phyloP scores from a whole-genome alignment of 2,888 invertebrate species.

The Tachina lurida region DNA sequence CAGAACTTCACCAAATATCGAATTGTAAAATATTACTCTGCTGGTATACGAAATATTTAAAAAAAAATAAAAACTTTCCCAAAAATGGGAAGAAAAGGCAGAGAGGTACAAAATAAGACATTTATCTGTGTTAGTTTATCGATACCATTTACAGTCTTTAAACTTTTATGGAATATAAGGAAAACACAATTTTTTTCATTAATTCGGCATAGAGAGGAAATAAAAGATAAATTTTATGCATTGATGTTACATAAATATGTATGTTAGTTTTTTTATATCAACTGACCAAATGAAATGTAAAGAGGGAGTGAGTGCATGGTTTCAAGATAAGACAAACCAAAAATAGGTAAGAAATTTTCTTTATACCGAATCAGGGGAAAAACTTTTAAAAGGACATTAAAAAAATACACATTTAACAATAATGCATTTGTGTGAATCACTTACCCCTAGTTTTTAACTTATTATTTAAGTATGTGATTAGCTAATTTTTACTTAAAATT shows the following conservation, averaged over 20 bases:
- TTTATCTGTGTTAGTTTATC: not conserved
- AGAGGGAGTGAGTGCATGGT: too few species aligned
- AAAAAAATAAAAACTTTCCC: conserved; percentile 41
- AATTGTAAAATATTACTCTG: conserved; percentile 61
- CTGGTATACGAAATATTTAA: conserved; percentile 49
- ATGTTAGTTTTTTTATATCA: not conserved
- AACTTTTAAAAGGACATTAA: too few species aligned
- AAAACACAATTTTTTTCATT: conserved; percentile 44
- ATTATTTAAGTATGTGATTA: too few species aligned
- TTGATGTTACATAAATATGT: not conserved
- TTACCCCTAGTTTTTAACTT: too few species aligned
- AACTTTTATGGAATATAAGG: conserved; percentile 34
- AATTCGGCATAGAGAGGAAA: conserved; percentile 32
- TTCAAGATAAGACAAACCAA: not conserved
- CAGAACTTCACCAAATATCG: conserved; percentile 45
- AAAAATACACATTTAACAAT: too few species aligned
- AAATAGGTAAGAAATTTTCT: conserved; percentile 3
- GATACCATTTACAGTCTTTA: conserved; percentile 27
- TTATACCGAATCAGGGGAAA: conserved; percentile 64
- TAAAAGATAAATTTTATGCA: conserved; percentile 32
- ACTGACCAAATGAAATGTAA: not conserved
- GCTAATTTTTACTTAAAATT: too few species aligned
- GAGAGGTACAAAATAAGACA: not conserved
- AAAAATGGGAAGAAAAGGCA: not conserved
- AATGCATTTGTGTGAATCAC: too few species aligned